These are phyloP conservation scores for Sebastes vulpes DNA, from an alignment of 2,797 vertebrate genomes.

Conservation along the genomic window DNA sequence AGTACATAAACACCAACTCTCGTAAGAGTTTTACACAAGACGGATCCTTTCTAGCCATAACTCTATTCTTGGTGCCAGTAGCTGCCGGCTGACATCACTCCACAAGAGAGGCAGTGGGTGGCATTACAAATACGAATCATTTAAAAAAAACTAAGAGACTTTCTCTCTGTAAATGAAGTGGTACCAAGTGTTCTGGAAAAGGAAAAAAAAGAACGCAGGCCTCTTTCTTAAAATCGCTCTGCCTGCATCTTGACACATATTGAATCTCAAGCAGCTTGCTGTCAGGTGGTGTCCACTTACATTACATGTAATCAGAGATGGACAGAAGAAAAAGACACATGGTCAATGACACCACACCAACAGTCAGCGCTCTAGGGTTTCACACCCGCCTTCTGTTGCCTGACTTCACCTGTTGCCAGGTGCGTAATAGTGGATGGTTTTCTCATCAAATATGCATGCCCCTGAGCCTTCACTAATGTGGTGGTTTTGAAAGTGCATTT, in stretches of 20 bases:
- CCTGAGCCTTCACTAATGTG: conserved; percentile 47
- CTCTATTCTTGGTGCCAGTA: background rate
- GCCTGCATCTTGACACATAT: conserved; percentile 3
- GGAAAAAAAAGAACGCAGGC: background rate
- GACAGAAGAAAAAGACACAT: conserved; percentile 23
- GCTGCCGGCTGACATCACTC: conserved; percentile 21
- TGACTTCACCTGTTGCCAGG: conserved; percentile 74
- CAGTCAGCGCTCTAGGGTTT: conserved; percentile 72
- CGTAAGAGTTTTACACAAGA: too few species aligned
- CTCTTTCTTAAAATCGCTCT: conserved; percentile 1
- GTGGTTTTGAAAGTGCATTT: conserved; percentile 32
- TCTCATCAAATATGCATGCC: conserved; percentile 79
- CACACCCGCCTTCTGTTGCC: conserved; percentile 70
- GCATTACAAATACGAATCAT: conserved; percentile 25
- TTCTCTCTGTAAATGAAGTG: background rate
- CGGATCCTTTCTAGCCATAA: too few species aligned
- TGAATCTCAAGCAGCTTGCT: conserved; percentile 23
- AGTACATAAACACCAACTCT: too few species aligned
- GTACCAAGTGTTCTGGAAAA: background rate
- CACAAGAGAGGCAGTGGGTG: background rate
- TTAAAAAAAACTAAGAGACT: conserved; percentile 10
- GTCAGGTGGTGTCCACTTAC: conserved; percentile 49
- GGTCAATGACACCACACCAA: conserved; percentile 57
- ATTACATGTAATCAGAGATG: conserved; percentile 67
- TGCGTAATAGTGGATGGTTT: conserved; percentile 67